phyloP scores from a whole-genome alignment of 2,113 vertebrate genomes.

The Chlamydotis undulata region DNA sequence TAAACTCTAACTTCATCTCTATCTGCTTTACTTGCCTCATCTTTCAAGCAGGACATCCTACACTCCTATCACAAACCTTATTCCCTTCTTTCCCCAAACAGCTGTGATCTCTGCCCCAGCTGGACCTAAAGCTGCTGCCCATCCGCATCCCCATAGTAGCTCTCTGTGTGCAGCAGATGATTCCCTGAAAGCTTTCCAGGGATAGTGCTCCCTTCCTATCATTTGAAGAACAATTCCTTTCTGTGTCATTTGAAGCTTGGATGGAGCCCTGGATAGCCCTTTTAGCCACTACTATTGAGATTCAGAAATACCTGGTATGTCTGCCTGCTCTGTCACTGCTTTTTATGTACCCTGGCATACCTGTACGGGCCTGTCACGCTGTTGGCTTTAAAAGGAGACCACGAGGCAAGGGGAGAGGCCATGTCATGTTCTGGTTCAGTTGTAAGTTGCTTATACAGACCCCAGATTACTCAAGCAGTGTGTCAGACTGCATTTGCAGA shows the following conservation, averaged over 20 bases:
- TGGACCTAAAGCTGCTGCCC: not conserved
- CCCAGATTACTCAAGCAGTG: not conserved
- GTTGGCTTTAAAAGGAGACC: not conserved
- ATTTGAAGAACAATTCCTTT: not conserved
- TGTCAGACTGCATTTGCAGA: not conserved
- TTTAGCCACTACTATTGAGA: not conserved
- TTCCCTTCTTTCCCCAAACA: not conserved
- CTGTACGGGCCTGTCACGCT: not conserved
- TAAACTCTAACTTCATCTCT: not conserved
- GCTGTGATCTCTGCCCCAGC: not conserved
- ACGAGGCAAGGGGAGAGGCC: not conserved
- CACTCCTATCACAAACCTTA: not conserved
- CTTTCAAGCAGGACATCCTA: not conserved
- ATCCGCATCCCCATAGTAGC: not conserved
- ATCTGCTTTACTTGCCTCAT: not conserved
- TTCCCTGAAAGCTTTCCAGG: not conserved
- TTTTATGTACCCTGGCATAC: not conserved
- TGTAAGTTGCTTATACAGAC: not conserved
- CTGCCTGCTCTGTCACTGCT: not conserved
- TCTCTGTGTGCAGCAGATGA: not conserved
- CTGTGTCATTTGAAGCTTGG: not conserved
- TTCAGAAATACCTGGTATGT: not conserved
- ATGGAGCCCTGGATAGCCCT: not conserved
- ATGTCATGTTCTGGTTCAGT: not conserved
- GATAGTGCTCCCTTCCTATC: not conserved